Evolutionary conservation across 2,113 vertebrate genomes (phyloP), one percentile per base, ranked within the genome.

Genomic region (Dipodomys spectabilis): DNA sequence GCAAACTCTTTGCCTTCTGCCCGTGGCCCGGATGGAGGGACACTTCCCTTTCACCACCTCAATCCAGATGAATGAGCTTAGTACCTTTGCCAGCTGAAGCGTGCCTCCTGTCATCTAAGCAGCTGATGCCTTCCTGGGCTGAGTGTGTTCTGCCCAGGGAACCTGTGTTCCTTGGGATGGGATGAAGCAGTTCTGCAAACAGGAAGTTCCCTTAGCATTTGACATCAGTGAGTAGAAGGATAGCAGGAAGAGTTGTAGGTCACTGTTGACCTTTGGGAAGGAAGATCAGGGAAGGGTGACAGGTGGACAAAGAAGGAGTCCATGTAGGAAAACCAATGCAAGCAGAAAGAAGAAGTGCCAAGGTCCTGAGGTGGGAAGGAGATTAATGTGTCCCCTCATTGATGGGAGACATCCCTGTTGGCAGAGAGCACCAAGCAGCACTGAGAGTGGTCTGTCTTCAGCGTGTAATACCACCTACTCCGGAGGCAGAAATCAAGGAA

Each of bases 61-160:
- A 67, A 82, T 62, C 22, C 78, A 30, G 49, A 12, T 49, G 49
- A 49, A 49, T 44, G 27, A 27, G 10, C 11, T 35, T 3, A 19
- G 35, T 35, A n/a, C 27, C 12, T 67, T 2, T 68, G 30, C 2
- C n/a, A 7, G 7, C 16, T 22, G 20, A 0, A 18, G 8, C 2
- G 25, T 7, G 53, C 53, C 53, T 57, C 53, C 53, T 57, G 53
- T 57, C 53, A 57, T 57, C 53, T 18, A 53, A 53, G 12, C 49
- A 53, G 49, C 49, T 2, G 53, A 57, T 57, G 53, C 53, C 53
- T 57, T 57, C 53, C 53, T 11, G 53, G 12, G 4, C 53, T 57
- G 53, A 57, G 15, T 13, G 15, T 57, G 53, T 57, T 57, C 53
- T 57, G 53, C 53, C 53, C 53, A 57, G 53, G 53, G 30, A 81